Conservation (phyloP, 2,113 vertebrate species). For the Amblyornis subalaris region DNA sequence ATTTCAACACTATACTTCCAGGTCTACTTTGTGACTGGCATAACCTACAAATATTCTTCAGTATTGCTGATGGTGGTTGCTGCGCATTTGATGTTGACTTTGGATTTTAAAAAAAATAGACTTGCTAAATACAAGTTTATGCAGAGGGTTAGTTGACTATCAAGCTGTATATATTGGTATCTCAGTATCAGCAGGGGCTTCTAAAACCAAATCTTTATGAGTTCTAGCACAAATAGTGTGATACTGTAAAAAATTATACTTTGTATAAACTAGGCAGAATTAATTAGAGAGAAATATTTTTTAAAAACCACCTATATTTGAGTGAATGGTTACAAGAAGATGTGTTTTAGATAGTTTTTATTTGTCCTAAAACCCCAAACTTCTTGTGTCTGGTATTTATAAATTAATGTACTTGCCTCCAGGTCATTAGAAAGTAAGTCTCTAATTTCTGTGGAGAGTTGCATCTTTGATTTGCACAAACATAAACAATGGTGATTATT, state of each 20-base stretch:
- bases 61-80: not conserved
- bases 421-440: not conserved
- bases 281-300: not conserved
- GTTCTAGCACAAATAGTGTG: not conserved
- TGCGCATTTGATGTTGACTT: not conserved
- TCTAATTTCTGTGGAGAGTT: not conserved
- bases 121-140: not conserved
- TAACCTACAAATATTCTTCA: not conserved
- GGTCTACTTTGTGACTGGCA: not conserved
- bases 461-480: not conserved
- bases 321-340: not conserved
- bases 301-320: accelerated
- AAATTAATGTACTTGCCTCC: not conserved
- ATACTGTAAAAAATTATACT: not conserved
- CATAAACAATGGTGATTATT: not conserved
- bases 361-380: not conserved
- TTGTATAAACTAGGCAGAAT: not conserved
- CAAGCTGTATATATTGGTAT: not conserved
- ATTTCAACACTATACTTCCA: not conserved
- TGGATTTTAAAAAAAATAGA: not conserved
- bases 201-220: not conserved
- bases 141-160: not conserved
- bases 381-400: not conserved
- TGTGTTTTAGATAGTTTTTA: not conserved
- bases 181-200: not conserved